A percentile compares a stretch with the other conserved stretches of the same genome.
Evolutionary conservation across 2,113 vertebrate genomes (phyloP).

Genomic region (Formicarius rufipectus): DNA sequence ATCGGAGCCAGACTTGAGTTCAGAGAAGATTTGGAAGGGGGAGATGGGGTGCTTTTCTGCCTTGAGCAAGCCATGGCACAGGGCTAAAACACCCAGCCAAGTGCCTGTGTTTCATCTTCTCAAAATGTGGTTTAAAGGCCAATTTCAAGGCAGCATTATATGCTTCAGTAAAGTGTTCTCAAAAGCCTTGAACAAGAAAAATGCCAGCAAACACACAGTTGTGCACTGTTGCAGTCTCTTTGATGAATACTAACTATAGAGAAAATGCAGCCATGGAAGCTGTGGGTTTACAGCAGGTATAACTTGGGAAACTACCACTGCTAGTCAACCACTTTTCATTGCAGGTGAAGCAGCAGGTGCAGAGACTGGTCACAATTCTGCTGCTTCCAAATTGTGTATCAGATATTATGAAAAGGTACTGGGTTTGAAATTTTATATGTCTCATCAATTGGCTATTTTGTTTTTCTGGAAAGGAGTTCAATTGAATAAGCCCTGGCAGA

Average conservation of each 20-base stretch:
- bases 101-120: conserved; percentile 27
- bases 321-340: neutral
- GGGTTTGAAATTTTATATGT: neutral
- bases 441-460: neutral
- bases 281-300: neutral
- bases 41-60: neutral
- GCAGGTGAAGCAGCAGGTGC: neutral
- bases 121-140: conserved; percentile 31
- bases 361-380: neutral
- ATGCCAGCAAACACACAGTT: conserved; percentile 32
- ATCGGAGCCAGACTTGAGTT: neutral
- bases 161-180: conserved; percentile 44
- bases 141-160: conserved; percentile 53
- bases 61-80: neutral
- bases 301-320: neutral
- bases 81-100: conserved; percentile 23
- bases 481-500: conserved; percentile 34
- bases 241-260: conserved; percentile 52
- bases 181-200: conserved; percentile 49
- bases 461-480: conserved; percentile 32
- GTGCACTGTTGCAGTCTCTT: conserved; percentile 13
- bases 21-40: neutral
- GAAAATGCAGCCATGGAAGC: neutral
- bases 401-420: neutral
- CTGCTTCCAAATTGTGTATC: neutral